phyloP scores from a whole-genome alignment of 2,888 invertebrate species.

The Acleris laterana region DNA sequence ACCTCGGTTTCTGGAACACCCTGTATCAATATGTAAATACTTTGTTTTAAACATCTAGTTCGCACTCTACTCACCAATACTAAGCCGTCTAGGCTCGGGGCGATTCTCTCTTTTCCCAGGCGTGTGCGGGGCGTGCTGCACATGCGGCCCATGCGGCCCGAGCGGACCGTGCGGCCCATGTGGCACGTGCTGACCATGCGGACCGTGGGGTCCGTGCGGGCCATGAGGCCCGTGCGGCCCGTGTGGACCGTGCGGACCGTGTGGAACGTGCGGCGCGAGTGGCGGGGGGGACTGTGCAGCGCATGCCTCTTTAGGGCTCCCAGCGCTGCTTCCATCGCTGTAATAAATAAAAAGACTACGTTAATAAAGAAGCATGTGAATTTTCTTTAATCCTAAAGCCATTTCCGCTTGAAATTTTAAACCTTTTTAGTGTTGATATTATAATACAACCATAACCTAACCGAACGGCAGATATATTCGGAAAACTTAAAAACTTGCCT shows the following conservation, averaged over 20 bases:
- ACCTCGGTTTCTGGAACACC: too few relatives aligned
- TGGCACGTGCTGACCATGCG: constrained; percentile 45
- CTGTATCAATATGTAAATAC: too few relatives aligned
- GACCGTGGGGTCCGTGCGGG: constrained; percentile 45
- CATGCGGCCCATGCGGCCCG: constrained; percentile 30
- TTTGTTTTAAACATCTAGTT: too few relatives aligned
- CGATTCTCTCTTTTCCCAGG: constrained; percentile 50
- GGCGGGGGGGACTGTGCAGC: constrained; percentile 74
- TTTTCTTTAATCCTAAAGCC: too few relatives aligned
- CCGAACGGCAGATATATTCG: too few relatives aligned
- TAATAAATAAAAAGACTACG: constrained; percentile 35
- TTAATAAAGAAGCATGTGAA: too few relatives aligned
- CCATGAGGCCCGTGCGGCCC: constrained; percentile 55
- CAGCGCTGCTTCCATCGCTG: constrained; percentile 80
- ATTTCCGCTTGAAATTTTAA: too few relatives aligned
- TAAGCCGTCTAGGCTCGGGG: constrained; percentile 51
- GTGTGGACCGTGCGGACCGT: constrained; percentile 9
- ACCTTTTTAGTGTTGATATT: too few relatives aligned
- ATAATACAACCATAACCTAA: too few relatives aligned
- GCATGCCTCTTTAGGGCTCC: constrained; percentile 78
- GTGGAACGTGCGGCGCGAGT: constrained; percentile 44
- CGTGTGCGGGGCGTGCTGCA: constrained; percentile 39
- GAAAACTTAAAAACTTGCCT: too few relatives aligned
- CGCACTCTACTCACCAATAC: constrained; percentile 52
- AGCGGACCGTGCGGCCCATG: constrained; percentile 38